Conservation (phyloP, 2,888 invertebrate genomes). For the Sminthurinus aureus region DNA sequence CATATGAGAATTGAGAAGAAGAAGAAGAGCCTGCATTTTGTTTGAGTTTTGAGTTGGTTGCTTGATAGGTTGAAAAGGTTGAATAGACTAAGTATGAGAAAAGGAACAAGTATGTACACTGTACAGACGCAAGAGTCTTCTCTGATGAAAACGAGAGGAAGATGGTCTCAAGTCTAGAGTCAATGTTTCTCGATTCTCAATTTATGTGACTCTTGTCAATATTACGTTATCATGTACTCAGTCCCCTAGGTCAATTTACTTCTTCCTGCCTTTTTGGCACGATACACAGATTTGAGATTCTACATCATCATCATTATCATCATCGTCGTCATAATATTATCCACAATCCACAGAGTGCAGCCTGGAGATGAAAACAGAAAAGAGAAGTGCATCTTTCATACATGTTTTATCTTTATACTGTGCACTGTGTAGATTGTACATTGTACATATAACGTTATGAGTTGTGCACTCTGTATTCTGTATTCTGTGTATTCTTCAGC, state of each 20-base stretch:
- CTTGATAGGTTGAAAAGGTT: too few relatives aligned
- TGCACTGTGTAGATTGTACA: background rate
- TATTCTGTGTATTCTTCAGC: too few relatives aligned
- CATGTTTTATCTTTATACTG: background rate
- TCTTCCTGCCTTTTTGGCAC: slow-evolving; percentile 36
- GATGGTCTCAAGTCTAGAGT: slow-evolving; percentile 27
- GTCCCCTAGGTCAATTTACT: slow-evolving; percentile 45
- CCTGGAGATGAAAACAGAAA: background rate
- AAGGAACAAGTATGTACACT: too few relatives aligned
- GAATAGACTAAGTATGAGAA: slow-evolving; percentile 8
- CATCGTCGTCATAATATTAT: too few relatives aligned
- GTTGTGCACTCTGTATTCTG: too few relatives aligned
- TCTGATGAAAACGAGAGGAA: background rate
- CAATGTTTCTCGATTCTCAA: slow-evolving; percentile 33
- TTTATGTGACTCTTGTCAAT: slow-evolving; percentile 33
- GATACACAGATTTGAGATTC: slow-evolving; percentile 6
- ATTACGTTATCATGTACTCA: slow-evolving; percentile 41
- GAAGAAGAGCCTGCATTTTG: background rate
- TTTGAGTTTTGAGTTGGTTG: background rate
- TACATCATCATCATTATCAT: background rate
- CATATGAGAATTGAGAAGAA: background rate
- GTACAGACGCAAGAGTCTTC: too few relatives aligned
- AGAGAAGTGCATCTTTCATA: background rate
- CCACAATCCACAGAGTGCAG: background rate
- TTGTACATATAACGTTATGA: too few relatives aligned